Evolutionary conservation across 2,888 invertebrate species (phyloP).

Genomic region (Galerucella calmariensis): DNA sequence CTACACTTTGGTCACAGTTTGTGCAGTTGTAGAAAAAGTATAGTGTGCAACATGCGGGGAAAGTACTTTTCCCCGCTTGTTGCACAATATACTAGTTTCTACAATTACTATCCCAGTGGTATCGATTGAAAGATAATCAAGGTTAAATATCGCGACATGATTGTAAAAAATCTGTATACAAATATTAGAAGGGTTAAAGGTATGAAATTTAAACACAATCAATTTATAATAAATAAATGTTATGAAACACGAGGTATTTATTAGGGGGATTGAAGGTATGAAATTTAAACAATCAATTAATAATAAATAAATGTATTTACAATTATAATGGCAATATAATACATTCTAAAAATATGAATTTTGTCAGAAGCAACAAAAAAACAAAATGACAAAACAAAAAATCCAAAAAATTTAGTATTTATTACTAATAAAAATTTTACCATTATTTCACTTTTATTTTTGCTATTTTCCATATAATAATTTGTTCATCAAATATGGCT

Average conservation of each 20-base stretch:
- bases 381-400: constrained; percentile 34
- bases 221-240: constrained; percentile 50
- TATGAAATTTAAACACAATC: constrained; percentile 15
- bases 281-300: constrained; percentile 29
- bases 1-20: too few relatives aligned
- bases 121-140: too few relatives aligned
- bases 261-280: background rate
- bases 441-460: constrained; percentile 6
- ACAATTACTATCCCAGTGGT: too few relatives aligned
- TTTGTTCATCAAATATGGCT: background rate
- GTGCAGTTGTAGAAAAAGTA: too few relatives aligned
- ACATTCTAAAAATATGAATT: constrained; percentile 55
- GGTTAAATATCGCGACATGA: too few relatives aligned
- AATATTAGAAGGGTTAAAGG: background rate
- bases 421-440: constrained; percentile 9
- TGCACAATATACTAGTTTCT: too few relatives aligned
- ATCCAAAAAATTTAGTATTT: constrained; percentile 15
- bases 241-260: too few relatives aligned
- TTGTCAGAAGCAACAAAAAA: constrained; percentile 52
- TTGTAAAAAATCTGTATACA: too few relatives aligned
- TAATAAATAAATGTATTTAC: constrained; percentile 54
- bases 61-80: too few relatives aligned
- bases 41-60: too few relatives aligned
- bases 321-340: constrained; percentile 54
- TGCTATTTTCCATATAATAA: background rate